phyloP scores from a whole-genome alignment of 1,140 invertebrate genomes.

The Eupeodes corollae region DNA sequence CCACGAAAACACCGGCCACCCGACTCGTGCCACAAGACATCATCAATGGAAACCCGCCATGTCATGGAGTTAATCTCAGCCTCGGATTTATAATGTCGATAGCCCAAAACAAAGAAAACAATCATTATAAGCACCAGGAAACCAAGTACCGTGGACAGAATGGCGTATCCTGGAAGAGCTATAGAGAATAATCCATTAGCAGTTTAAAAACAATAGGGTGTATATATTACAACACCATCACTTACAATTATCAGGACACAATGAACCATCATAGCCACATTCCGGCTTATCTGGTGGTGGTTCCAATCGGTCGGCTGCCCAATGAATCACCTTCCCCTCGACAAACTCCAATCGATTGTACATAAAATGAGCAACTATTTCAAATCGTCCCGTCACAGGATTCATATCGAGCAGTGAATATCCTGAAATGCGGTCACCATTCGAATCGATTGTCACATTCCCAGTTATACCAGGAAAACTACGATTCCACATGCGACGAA shows the following conservation, averaged over 20 bases:
- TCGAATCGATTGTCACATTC: conserved; percentile 78
- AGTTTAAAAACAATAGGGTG: not conserved
- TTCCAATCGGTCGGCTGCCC: conserved; percentile 63
- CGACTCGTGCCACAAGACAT: conserved; percentile 47
- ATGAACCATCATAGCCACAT: conserved; percentile 85
- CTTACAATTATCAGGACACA: conserved; percentile 68
- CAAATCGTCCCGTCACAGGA: conserved; percentile 65
- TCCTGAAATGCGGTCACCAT: conserved; percentile 82
- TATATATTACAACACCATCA: conserved; percentile 9
- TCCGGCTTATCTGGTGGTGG: conserved; percentile 73
- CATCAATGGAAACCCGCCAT: conserved; percentile 82
- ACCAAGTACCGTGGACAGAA: conserved; percentile 73
- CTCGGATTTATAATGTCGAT: conserved; percentile 82
- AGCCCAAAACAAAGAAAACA: conserved; percentile 52
- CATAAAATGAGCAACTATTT: conserved; percentile 42
- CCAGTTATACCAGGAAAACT: conserved; percentile 77
- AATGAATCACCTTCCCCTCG: conserved; percentile 62
- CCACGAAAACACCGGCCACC: conserved; percentile 43
- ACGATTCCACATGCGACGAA: conserved; percentile 79
- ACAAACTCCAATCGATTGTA: conserved; percentile 50
- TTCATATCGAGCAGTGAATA: conserved; percentile 87
- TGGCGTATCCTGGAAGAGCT: conserved; percentile 76
- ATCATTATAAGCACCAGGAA: conserved; percentile 64
- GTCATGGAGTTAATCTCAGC: conserved; percentile 90
- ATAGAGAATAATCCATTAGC: conserved; percentile 28